Percentiles rank a stretch among this genome's conserved stretches.
Conservation (phyloP, 30 jellyfish, hydroid and myxozoan genomes). For the Clytia hemisphaerica region DNA sequence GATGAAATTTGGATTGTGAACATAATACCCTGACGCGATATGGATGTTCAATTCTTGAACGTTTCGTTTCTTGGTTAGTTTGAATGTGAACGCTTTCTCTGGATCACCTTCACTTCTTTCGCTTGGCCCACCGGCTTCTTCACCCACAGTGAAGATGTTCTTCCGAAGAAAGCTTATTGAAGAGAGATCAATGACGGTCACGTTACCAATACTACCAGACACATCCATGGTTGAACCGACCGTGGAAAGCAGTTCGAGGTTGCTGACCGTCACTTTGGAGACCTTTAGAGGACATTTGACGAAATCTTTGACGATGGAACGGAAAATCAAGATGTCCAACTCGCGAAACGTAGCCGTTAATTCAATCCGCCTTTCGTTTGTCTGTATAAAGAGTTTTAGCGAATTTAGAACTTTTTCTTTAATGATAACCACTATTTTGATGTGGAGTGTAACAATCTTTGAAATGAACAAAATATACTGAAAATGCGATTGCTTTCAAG, state of each 20-base stretch:
- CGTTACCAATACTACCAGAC: slow-evolving; percentile 68
- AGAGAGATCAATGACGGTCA: slow-evolving; percentile 55
- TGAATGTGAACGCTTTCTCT: slow-evolving; percentile 52
- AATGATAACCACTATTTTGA: too few relatives aligned
- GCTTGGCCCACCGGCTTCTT: not conserved
- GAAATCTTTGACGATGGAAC: not conserved
- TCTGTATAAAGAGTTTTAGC: too few relatives aligned
- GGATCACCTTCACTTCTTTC: slow-evolving; percentile 22
- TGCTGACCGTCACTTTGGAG: slow-evolving; percentile 64
- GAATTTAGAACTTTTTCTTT: too few relatives aligned
- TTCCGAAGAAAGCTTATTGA: slow-evolving; percentile 51
- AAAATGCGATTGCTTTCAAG: too few relatives aligned
- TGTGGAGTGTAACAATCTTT: too few relatives aligned
- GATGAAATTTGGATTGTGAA: slow-evolving; percentile 61
- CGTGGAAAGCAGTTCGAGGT: slow-evolving; percentile 60
- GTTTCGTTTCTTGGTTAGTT: not conserved
- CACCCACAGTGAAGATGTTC: slow-evolving; percentile 61
- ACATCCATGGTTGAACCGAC: slow-evolving; percentile 38
- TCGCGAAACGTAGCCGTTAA: slow-evolving; percentile 2
- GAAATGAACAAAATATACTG: too few relatives aligned
- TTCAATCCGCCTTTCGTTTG: too few relatives aligned
- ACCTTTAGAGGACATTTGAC: slow-evolving; percentile 66
- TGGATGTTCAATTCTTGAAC: slow-evolving; percentile 31
- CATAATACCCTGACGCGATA: slow-evolving; percentile 85
- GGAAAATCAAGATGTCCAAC: slow-evolving; percentile 7